Base-by-base conservation (phyloP, 2,113 vertebrate species). In the Solea solea region DNA sequence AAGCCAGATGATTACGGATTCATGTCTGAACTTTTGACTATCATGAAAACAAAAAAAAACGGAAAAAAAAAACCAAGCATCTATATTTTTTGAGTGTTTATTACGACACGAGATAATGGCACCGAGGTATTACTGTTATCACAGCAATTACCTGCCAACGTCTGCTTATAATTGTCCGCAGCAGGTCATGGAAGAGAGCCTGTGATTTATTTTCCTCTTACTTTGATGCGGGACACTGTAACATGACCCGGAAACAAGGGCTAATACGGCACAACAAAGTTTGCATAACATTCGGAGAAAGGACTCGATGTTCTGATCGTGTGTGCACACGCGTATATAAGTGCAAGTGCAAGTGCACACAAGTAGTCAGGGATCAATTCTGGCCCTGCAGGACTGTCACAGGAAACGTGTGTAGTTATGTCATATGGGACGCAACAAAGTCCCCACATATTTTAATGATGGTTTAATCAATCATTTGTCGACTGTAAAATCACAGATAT, bases 181-280 rank as follows among this genome's bases (percentile, higher is more conserved):
- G 56, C 76, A 74, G 78, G 83, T 89, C 80, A 90, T 81, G 87
- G 88, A 89, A 86, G 75, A 89, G 51, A 79, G 67, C 68, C 62
- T 69, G 73, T 58, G 69, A 84, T 79, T 84, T 77, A 69, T 87
- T 86, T 87, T 75, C 59, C 77, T 70, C 58, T 58, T 65, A 56
- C 69, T 86, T 75, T 84, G 69, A 89, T 88, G 80, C 54, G 42
- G 84, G 81, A 88, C 72, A 82, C 70, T 65, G 69, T 69, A 62
- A 76, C 74, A 70, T 72, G 76, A 86, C 85, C 82, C 66, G 57
- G 82, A 81, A 83, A 78, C 63, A 62, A 57, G 73, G 65, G 61
- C 80, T 83, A 82, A 89, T 72, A 79, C 59, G 76, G 69, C 78
- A 88, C 73, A 86, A 85, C 78, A 87, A 80, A 74, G 86, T 86